phyloP scores from a whole-genome alignment of 30 jellyfish, hydroid and myxozoan species.

The Rhopilema esculentum region DNA sequence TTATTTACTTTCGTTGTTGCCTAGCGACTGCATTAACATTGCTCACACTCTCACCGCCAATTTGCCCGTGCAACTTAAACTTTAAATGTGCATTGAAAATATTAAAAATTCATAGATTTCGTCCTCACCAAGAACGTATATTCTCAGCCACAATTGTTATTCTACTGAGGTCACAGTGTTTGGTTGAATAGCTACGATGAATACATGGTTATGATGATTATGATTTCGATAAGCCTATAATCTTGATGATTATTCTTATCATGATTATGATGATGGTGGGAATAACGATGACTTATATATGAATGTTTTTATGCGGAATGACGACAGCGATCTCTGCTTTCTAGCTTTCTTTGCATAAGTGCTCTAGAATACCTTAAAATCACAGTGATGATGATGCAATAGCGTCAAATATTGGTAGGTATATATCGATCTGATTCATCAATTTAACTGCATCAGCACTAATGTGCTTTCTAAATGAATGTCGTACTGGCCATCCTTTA shows the following conservation, averaged over 20 bases:
- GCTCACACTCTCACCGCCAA: not conserved
- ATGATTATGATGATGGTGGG: not conserved
- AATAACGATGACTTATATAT: not conserved
- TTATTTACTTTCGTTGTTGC: not conserved
- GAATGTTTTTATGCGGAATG: not conserved
- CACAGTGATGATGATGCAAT: too few relatives aligned
- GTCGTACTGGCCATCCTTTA: not conserved
- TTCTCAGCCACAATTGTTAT: too few relatives aligned
- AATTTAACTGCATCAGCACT: not conserved
- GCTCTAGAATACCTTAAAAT: too few relatives aligned
- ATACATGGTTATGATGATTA: not conserved
- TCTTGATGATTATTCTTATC: not conserved
- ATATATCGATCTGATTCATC: not conserved
- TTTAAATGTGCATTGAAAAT: not conserved
- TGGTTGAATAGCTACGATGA: too few relatives aligned
- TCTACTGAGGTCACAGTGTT: too few relatives aligned
- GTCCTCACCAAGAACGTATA: not conserved
- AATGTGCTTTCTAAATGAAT: not conserved
- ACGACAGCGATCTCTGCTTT: too few relatives aligned
- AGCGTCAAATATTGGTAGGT: not conserved
- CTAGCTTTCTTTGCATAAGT: too few relatives aligned
- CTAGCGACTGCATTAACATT: not conserved
- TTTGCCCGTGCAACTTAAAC: not conserved
- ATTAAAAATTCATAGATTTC: not conserved
- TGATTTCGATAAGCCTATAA: not conserved